Evolutionary conservation across 2,888 invertebrate species (phyloP).

Genomic region (Pemphredon lugubris): DNA sequence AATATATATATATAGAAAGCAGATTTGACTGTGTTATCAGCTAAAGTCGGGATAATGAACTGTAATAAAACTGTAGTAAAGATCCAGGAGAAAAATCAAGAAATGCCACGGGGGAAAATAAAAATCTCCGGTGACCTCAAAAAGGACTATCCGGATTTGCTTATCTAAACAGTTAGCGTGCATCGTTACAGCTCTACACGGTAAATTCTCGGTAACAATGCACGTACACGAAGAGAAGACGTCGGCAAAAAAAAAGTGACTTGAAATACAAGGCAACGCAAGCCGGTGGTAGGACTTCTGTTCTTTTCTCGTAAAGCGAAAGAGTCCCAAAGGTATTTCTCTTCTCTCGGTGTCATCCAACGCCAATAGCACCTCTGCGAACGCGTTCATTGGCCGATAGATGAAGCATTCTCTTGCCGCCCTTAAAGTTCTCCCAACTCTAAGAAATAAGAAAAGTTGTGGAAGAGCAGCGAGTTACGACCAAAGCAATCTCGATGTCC

Average conservation of each 20-base stretch:
- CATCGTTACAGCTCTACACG: neutral
- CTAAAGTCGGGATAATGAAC: neutral
- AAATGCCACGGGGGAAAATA: neutral
- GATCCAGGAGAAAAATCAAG: neutral
- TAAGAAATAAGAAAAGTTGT: conserved; percentile 9
- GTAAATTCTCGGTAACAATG: neutral
- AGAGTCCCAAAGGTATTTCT: neutral
- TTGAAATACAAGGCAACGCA: neutral
- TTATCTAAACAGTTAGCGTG: neutral
- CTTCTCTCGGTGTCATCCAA: conserved; percentile 28
- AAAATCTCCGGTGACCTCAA: neutral
- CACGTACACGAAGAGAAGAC: neutral
- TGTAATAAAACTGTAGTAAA: neutral
- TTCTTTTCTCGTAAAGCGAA: conserved; percentile 4
- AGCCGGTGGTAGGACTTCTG: neutral
- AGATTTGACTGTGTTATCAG: neutral
- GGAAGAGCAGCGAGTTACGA: conserved; percentile 7
- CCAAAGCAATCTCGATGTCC: neutral
- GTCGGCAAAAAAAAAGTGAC: neutral
- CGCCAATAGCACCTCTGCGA: conserved; percentile 27
- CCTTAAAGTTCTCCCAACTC: conserved; percentile 33
- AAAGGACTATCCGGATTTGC: neutral
- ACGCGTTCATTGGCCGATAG: conserved; percentile 32
- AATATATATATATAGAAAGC: too few relatives aligned
- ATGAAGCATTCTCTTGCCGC: conserved; percentile 38